Conservation (phyloP, 1,140 invertebrate species). For the Leptinotarsa defecta region DNA sequence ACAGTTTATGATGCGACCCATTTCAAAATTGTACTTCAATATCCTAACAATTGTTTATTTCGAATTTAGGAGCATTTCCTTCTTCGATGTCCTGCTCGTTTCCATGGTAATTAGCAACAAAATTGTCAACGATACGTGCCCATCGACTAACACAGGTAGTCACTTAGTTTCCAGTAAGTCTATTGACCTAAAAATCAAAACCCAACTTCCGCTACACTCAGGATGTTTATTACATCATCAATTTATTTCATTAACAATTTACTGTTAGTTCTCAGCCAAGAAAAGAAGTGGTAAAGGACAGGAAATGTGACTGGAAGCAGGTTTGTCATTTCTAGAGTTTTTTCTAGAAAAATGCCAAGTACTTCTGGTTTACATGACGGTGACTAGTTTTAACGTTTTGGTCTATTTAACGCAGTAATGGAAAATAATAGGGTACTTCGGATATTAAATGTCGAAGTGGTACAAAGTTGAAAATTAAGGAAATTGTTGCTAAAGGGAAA, state of each 20-base stretch:
- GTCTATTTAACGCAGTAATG: neutral
- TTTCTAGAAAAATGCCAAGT: neutral
- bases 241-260: slow-evolving; percentile 7
- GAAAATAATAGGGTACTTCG: too few relatives aligned
- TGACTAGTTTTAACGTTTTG: neutral
- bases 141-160: slow-evolving; percentile 2
- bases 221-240: slow-evolving; percentile 8
- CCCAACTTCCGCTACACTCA: neutral
- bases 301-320: slow-evolving; percentile 7
- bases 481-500: too few relatives aligned
- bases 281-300: neutral
- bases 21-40: too few relatives aligned
- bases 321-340: neutral
- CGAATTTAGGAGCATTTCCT: too few relatives aligned
- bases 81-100: too few relatives aligned
- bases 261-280: neutral
- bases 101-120: too few relatives aligned
- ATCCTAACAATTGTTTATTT: too few relatives aligned
- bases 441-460: too few relatives aligned
- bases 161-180: neutral
- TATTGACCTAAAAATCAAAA: slow-evolving; percentile 7
- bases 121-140: neutral
- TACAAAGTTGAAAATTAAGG: too few relatives aligned
- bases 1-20: too few relatives aligned
- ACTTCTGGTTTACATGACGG: neutral